Evolutionary conservation across 1,140 invertebrate species (phyloP), one percentile per base, ranked within the genome.

Genomic region (Heliconius melpomene): DNA sequence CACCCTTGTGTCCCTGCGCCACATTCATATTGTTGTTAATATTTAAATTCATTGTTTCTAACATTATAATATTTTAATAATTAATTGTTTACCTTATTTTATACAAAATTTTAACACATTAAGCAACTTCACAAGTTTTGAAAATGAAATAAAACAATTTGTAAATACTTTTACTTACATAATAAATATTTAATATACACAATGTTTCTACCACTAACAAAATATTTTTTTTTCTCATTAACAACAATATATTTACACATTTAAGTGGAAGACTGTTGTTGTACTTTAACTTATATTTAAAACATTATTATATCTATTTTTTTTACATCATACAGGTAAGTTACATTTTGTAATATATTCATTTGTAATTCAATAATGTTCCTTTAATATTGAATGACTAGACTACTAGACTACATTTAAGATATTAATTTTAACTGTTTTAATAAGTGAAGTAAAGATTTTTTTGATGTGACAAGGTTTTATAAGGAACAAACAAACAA

Each of bases 231-330:
- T 20, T 57, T n/a, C 18, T 57, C 3, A 7, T 57, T 57, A 57
- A n/a, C 8, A 57, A n/a, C 20, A 57, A 23, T 32, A 75, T 32
- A 52, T 13, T 54, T 57, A 20, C 46, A 57, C 7, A 60, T 9
- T 32, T 75, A 57, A 60, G 29, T 75, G 74, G 74, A 75, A 75
- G 74, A 75, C 74, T 50, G 9, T 60, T 75, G 20, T 75, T 36
- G 60, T 66, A 66, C 60, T 66, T 66, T 11, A 26, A 66, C n/a
- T 13, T 29, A 66, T 11, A 57, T 57, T 57, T 57, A 23, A 52
- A 57, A 57, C 20, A 3, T 7, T 20, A 52, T 52, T 20, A 52
- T 52, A 52, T 52, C 18, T 52, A 52, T 18, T n/a, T 23, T n/a
- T 57, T 3, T 23, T 57, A n/a, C 8, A 57, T 23, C n/a, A 3